These are phyloP conservation scores for Periparus ater DNA, from an alignment of 2,797 vertebrate species.

Conservation along the genomic window DNA sequence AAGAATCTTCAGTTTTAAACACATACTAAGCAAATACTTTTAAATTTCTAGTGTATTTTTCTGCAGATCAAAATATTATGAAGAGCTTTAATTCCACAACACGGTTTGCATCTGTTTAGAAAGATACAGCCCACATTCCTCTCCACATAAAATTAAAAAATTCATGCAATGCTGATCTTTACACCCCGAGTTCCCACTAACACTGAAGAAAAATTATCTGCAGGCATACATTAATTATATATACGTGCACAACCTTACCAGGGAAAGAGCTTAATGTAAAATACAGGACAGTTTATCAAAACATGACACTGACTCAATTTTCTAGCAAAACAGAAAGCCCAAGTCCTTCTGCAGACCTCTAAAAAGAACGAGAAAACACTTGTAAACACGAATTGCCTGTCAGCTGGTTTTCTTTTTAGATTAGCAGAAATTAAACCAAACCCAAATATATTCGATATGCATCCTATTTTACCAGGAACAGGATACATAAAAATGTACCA, in stretches of 20 bases:
- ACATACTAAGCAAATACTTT: not conserved
- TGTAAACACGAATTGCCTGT: not conserved
- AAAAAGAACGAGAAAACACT: not conserved
- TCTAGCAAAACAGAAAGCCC: not conserved
- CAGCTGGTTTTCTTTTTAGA: not conserved
- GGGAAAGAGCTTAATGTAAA: not conserved
- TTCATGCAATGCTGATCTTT: not conserved
- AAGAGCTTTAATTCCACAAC: not conserved
- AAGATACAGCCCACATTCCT: not conserved
- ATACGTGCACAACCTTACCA: rapidly evolving
- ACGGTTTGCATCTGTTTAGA: rapidly evolving
- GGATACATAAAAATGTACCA: not conserved
- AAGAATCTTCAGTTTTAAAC: not conserved
- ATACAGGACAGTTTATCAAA: not conserved
- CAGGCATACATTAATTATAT: not conserved
- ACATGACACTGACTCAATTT: not conserved
- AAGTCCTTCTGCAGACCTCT: not conserved
- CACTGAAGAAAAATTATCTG: not conserved
- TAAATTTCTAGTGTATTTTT: not conserved
- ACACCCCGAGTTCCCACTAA: not conserved
- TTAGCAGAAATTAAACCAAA: not conserved
- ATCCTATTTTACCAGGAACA: not conserved
- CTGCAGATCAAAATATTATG: not conserved
- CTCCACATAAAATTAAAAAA: not conserved
- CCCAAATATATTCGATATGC: rapidly evolving